Evolutionary conservation across 2,888 invertebrate species (phyloP).

Genomic region (Epinotia bilunana): DNA sequence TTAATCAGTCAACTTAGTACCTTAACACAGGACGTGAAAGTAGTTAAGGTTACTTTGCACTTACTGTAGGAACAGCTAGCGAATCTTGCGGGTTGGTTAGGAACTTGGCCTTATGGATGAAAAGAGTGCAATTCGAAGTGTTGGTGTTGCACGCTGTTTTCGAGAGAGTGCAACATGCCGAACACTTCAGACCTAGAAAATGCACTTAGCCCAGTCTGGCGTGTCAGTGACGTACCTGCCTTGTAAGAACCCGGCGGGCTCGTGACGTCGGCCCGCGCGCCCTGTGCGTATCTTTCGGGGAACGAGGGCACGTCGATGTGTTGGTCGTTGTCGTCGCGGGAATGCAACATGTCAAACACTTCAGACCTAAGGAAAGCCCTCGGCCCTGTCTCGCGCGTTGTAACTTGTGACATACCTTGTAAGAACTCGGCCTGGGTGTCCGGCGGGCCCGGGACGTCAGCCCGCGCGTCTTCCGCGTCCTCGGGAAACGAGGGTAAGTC

Average conservation of each 20-base stretch:
- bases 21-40: background rate
- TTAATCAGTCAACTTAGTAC: background rate
- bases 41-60: no score
- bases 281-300: slow-evolving; percentile 72
- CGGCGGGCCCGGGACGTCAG: slow-evolving; percentile 52
- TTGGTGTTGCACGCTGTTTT: no score
- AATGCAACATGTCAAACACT: background rate
- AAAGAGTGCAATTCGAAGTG: no score
- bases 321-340: background rate
- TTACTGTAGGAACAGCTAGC: no score
- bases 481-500: slow-evolving; percentile 75
- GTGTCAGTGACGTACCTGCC: slow-evolving; percentile 65
- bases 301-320: slow-evolving; percentile 52
- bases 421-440: slow-evolving; percentile 60
- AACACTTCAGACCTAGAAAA: no score
- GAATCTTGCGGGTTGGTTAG: no score
- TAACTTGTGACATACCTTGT: slow-evolving; percentile 63
- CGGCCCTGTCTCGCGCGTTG: background rate
- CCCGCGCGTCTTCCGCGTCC: slow-evolving; percentile 67
- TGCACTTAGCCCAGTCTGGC: background rate
- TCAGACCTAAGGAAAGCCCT: background rate
- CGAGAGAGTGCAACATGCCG: no score
- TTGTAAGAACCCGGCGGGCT: no score
- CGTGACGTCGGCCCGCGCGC: slow-evolving; percentile 62
- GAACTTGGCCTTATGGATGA: no score